Evolutionary conservation across 2,113 vertebrate species (phyloP), one percentile per base, ranked within the genome.

Genomic region (Hoplias malabaricus): DNA sequence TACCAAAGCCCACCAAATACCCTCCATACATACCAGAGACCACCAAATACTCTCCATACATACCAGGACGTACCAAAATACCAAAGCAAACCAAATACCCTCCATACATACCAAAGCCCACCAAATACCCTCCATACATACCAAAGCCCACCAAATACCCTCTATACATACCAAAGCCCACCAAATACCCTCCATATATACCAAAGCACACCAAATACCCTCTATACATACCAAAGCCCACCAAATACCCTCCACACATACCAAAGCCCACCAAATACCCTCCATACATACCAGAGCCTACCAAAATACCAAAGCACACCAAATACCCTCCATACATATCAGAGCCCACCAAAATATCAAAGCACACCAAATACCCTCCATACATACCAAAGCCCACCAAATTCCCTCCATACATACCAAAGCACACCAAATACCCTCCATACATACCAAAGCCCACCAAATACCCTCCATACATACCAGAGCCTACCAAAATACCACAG

Each of bases 41-140:
- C 0, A 1, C 16, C 12, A 61, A 61, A 31, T 61, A 7, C 56
- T 13, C 7, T 16, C 11, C 56, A 61, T 14, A 31, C 1, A 1
- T 27, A 56, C 23, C 53, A n/a, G n/a, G n/a, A n/a, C n/a, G n/a
- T n/a, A n/a, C n/a, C n/a, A n/a, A n/a, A n/a, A n/a, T n/a, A 27
- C 13, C 63, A 38, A 2, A 43, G 40, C 23, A 10, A 7, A 29
- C 25, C 25, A 42, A 42, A 69, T 69, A 31, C 43, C 12, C 5
- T 16, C 7, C 13, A 46, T 10, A 19, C 19, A 0, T 2, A 68
- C 8, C 46, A 23, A 33, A 38, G 10, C 48, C 27, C 21, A 29
- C 27, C 42, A 73, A 74, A 75, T 53, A 27, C 50, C 36, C 36
- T 38, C 4, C n/a, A n/a, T n/a, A n/a, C n/a, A n/a, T n/a, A 19